Evolutionary conservation across 1,140 invertebrate genomes (phyloP), one percentile per base, ranked within the genome.

Genomic region (Drosophila orosa): DNA sequence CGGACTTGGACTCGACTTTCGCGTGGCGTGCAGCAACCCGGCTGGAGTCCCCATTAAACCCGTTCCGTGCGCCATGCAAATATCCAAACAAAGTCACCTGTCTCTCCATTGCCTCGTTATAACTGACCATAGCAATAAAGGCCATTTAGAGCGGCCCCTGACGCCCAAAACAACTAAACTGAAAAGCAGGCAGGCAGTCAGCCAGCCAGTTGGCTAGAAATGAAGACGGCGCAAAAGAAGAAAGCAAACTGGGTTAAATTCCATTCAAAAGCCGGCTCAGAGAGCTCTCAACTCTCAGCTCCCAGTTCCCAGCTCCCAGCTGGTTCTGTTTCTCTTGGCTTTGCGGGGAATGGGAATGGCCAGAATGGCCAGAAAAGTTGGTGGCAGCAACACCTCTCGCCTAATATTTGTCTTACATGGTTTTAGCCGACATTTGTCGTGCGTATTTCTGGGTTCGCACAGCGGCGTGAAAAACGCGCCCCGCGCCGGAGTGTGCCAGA

Each of bases 241-340:
- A 89, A 87, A 87, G 84, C 84, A 89, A 87, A 89, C 80, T 87
- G 29, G 83, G 83, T 80, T 87, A 84, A 83, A 87, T 87, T 87
- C 83, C 83, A 89, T 84, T 84, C 84, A 83, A 78, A 52, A 62
- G 77, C 75, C 78, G 78, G 68, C 74, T 72, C 39, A 54, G 45
- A 48, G 45, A 67, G 55, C 56, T 19, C 35, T n/a, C 42, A 52
- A 10, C 35, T 40, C 54, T 40, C 12, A 6, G 54, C 35, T 52
- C 57, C 47, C 13, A 8, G 44, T 2, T 47, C 24, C 25, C 27
- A 50, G 48, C 45, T 57, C 33, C 35, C 73, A 58, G 73, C 73
- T 75, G 52, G 73, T 75, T 75, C 52, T 74, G 40, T 39, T 74
- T 35, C 69, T 33, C 19, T 33, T 9, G 17, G 48, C 48, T 13